Base-by-base conservation (phyloP, 2,113 vertebrate genomes). In the Cervus canadensis region DNA sequence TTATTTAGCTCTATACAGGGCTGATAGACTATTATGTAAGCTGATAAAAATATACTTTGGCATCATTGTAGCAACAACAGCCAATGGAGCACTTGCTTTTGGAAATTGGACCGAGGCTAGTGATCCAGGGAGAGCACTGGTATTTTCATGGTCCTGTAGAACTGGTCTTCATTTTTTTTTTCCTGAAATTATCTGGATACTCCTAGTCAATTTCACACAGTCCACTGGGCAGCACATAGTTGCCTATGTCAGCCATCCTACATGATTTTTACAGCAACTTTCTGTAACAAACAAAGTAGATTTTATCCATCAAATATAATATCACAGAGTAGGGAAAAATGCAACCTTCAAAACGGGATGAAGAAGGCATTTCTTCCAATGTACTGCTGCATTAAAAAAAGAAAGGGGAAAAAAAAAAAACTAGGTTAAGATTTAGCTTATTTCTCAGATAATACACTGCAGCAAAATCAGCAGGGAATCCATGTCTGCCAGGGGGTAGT, bases 391-490 rank as follows among this genome's bases (percentile, higher is more conserved):
- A 43, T 1, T 64, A 40, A 40, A 74, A 74, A 40, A 71, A 40
- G 10, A 74, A 74, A 74, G 5, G 36, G 36, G 36, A 36, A 36
- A 36, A 36, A 36, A 36, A 36, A 86, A 89, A 71, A 88, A 57
- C 40, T 89, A 86, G 48, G 95, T 96, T 98, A 98, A 97, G 97
- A 98, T 97, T 95, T 98, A 97, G 96, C 96, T 98, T 98, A 97
- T 91, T 98, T 98, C 88, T 97, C 96, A 89, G 89, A 88, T 82
- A 98, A 92, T 56, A 90, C 52, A 86, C 88, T 93, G 89, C 86
- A n/a, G 87, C 95, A 96, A 97, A 94, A 97, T 97, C 95, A 97
- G 87, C 96, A 95, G 94, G 95, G 93, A 98, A 98, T 97, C 97
- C 97, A 33, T 94, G 85, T 89, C 97, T 98, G 93, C 90, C 74